Evolutionary conservation across 2,888 invertebrate species (phyloP), one percentile per base, ranked within the genome.

Genomic region (Ochlodes sylvanus): DNA sequence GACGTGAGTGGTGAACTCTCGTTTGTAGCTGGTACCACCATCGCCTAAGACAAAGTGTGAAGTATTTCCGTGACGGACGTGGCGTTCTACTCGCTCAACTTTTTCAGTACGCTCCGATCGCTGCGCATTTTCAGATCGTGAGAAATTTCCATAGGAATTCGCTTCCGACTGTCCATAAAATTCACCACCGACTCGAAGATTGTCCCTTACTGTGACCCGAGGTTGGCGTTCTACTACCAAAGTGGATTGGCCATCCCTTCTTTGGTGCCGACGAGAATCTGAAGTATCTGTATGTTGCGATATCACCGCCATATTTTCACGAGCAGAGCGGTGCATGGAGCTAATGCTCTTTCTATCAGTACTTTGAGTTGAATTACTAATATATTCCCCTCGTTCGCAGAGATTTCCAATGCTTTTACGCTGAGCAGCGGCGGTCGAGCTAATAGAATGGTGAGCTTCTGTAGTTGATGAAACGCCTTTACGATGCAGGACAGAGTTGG

Each of bases 21-120:
- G 96, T 82, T 96, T 96, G 85, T 98, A 97, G 71, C 95, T 95
- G 2, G 95, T 94, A 63, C 94, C 90, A 63, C 94, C 91, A 71
- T 96, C 96, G n/a, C 97, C 97, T 38, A 97, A 84, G 47, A 94
- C 95, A 76, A 98, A 96, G 74, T 96, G 95, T 0, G 97, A 98
- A 47, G 96, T 94, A 78, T 96, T 97, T 3, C 96, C 94, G 62
- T 95, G 88, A 9, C 95, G 89, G 73, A 95, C 95, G 6, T 95
- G 93, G 62, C 92, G 89, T 76, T 95, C 94, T 0, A 95, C 94
- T 42, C 95, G 89, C 76, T 96, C 95, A 5, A 94, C 88, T 56
- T 92, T 89, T 74, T 90, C 87, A 1, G 82, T 79, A 55, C 84
- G 84, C 63, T 89, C 88, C 17, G 81, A 73, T 73, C 76, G 82